Evolutionary conservation across 2,888 invertebrate species (phyloP), one percentile per base, ranked within the genome.

Genomic region (Xylocampa areola): DNA sequence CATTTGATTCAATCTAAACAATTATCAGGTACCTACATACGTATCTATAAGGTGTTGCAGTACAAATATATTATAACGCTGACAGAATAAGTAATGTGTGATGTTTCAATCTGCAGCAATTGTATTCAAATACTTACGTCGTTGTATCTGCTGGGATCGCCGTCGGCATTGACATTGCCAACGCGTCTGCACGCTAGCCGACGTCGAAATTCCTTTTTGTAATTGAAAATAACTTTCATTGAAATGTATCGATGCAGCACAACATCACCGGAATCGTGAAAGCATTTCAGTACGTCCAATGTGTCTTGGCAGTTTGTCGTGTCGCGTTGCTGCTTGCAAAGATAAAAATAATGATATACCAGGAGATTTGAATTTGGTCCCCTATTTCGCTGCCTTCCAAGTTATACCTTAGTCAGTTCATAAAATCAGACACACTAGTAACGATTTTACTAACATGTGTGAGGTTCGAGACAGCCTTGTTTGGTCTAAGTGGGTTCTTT

Each of bases 171-270:
- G 89, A 86, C 89, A 88, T 84, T 89, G 88, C 78, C 53, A 53
- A 64, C 75, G 84, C 88, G 80, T 87, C 75, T 82, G 84, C 90
- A 91, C 89, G 90, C 88, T 61, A 88, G 64, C 59, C 54, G 61
- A 62, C 80, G 73, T 73, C 81, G 73, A 85, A 88, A 88, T 81
- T 84, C 80, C 78, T 70, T 80, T 85, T 85, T 84, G 82, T 84
- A 83, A 87, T 87, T 88, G 85, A 82, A 87, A 87, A 88, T 83
- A 81, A 88, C 90, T 89, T 90, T 90, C 87, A 85, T 85, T 88
- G 84, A 81, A 84, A 77, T 77, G 76, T 78, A 76, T 57, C 62
- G 66, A 71, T 40, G 57, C 57, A 48, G 52, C 59, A 45, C 30
- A 41, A 32, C 25, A 40, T 36, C 25, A 16, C 25, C 17, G 43